Evolutionary conservation across 2,888 invertebrate species (phyloP).

Genomic region (Tupiocoris notatus): DNA sequence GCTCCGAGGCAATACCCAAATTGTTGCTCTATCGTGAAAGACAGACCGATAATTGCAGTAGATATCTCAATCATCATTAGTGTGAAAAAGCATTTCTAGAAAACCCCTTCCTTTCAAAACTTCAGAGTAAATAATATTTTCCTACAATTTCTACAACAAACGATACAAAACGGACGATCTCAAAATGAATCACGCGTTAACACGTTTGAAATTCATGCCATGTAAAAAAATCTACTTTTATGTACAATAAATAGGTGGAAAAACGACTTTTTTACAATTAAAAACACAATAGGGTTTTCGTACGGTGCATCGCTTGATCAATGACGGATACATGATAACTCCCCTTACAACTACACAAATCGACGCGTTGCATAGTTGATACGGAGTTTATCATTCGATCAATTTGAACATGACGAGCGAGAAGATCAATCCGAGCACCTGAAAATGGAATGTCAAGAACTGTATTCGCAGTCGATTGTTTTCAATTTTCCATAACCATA

Average conservation of each 20-base stretch:
- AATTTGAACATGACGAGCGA: constrained; percentile 81
- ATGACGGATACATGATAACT: not conserved
- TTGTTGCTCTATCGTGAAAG: too few relatives aligned
- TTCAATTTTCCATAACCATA: too few relatives aligned
- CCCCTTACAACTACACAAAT: not conserved
- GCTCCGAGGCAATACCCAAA: too few relatives aligned
- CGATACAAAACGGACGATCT: too few relatives aligned
- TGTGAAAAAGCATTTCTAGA: too few relatives aligned
- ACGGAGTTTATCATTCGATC: constrained; percentile 58
- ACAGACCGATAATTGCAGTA: too few relatives aligned
- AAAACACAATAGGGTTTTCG: not conserved
- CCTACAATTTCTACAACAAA: too few relatives aligned
- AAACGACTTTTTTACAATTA: not conserved
- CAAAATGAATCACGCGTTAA: too few relatives aligned
- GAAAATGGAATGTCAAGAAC: constrained; percentile 48
- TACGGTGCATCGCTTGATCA: not conserved
- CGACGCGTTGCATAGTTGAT: not conserved
- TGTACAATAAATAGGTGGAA: not conserved
- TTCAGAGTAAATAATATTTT: too few relatives aligned
- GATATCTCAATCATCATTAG: too few relatives aligned
- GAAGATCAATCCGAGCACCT: constrained; percentile 79
- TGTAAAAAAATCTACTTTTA: too few relatives aligned
- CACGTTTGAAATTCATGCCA: not conserved
- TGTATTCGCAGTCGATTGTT: not conserved
- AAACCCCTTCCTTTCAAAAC: too few relatives aligned